These are phyloP conservation scores for Therioaphis trifolii DNA, from an alignment of 2,888 invertebrate species.

Conservation along the genomic window DNA sequence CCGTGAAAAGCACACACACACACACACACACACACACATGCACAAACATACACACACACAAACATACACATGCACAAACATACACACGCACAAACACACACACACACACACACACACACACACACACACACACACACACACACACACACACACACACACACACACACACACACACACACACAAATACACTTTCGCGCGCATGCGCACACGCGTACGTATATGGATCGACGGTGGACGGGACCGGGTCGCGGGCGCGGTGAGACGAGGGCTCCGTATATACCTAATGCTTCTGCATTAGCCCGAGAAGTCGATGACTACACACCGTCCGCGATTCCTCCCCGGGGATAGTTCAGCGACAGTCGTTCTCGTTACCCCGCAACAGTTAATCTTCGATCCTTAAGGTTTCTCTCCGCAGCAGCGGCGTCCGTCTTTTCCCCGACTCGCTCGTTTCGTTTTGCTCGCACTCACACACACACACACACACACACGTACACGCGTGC, in stretches of 20 bases:
- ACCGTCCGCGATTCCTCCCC: slow-evolving; percentile 55
- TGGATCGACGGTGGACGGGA: background rate
- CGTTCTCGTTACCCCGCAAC: slow-evolving; percentile 55
- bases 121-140: too few species aligned
- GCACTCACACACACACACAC: background rate
- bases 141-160: too few species aligned
- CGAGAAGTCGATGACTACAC: slow-evolving; percentile 51
- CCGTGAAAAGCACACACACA: slow-evolving; percentile 19
- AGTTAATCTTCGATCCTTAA: slow-evolving; percentile 59
- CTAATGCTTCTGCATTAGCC: slow-evolving; percentile 57
- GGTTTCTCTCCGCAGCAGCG: slow-evolving; percentile 13
- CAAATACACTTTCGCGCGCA: too few species aligned
- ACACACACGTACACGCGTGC: background rate
- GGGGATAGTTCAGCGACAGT: slow-evolving; percentile 60
- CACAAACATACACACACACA: too few species aligned
- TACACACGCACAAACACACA: too few species aligned
- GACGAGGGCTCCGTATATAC: slow-evolving; percentile 5
- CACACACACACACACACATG: background rate
- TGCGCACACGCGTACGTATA: background rate
- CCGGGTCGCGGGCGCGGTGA: background rate
- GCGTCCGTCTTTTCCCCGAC: background rate
- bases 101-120: too few species aligned
- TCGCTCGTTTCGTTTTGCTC: background rate
- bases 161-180: background rate
- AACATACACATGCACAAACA: too few species aligned